These are phyloP conservation scores for Cistogaster globosa DNA, from an alignment of 2,888 invertebrate species.

Conservation along the genomic window DNA sequence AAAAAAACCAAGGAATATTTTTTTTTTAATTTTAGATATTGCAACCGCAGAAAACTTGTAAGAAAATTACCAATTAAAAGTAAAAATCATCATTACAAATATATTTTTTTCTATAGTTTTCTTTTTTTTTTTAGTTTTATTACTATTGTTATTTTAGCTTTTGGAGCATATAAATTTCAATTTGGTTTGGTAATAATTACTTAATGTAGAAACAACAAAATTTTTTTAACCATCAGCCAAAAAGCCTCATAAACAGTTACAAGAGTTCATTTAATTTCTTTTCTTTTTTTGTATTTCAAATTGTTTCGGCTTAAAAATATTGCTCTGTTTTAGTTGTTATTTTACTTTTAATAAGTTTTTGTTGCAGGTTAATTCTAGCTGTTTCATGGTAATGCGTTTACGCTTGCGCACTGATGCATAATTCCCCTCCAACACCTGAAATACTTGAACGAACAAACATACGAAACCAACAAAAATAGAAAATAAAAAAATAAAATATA, in stretches of 20 bases:
- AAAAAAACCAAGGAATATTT: no score
- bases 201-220: conserved; percentile 56
- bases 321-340: conserved; percentile 3
- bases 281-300: conserved; percentile 55
- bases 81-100: conserved; percentile 52
- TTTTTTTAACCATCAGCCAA: conserved; percentile 28
- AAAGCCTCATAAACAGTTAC: conserved; percentile 30
- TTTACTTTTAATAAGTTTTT: conserved; percentile 35
- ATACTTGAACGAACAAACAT: conserved; percentile 59
- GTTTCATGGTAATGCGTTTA: conserved; percentile 77
- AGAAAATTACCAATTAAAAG: conserved; percentile 43
- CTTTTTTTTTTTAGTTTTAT: conserved; percentile 15
- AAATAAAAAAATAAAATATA: conserved; percentile 8
- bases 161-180: conserved; percentile 69
- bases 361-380: conserved; percentile 66
- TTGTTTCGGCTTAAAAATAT: conserved; percentile 31
- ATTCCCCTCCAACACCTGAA: conserved; percentile 78
- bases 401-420: conserved; percentile 82
- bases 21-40: conserved; percentile 4
- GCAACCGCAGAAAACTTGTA: background rate
- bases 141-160: conserved; percentile 55
- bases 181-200: conserved; percentile 68
- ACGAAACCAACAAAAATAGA: conserved; percentile 34
- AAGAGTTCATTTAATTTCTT: conserved; percentile 32
- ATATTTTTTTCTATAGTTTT: conserved; percentile 24